These are phyloP conservation scores for Brachyalestes nurse DNA, from an alignment of 2,797 vertebrate genomes.

Conservation along the genomic window DNA sequence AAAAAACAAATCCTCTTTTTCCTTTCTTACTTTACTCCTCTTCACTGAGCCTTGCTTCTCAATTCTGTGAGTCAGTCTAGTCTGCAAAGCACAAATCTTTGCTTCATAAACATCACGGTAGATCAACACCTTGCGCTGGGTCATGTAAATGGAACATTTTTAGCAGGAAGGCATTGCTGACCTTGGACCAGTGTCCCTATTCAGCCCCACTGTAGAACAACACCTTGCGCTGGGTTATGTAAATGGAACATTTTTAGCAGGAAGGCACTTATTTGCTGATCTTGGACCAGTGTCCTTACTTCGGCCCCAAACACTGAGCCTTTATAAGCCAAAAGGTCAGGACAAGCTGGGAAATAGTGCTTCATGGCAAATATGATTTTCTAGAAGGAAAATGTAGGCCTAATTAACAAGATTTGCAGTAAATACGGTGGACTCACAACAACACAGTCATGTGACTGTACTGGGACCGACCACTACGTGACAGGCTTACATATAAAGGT, in stretches of 20 bases:
- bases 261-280: not conserved
- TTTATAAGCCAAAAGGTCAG: conserved; percentile 19
- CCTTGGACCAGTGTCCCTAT: conserved; percentile 1
- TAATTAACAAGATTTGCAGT: not conserved
- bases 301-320: not conserved
- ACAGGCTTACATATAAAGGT: too few species aligned
- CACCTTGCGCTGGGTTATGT: not conserved
- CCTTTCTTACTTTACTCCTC: not conserved
- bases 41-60: not conserved
- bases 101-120: conserved; percentile 4
- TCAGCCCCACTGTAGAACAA: not conserved
- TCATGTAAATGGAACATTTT: conserved; percentile 14
- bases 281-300: conserved; percentile 4
- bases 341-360: not conserved
- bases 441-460: not conserved
- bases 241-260: not conserved
- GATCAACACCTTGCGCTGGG: not conserved
- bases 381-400: not conserved
- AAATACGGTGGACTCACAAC: not conserved
- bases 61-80: conserved; percentile 40
- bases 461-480: not conserved
- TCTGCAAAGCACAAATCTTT: not conserved
- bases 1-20: conserved; percentile 13
- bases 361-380: not conserved
- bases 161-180: not conserved